Conservation (phyloP, 2,113 vertebrate species). For the Mellivora capensis region DNA sequence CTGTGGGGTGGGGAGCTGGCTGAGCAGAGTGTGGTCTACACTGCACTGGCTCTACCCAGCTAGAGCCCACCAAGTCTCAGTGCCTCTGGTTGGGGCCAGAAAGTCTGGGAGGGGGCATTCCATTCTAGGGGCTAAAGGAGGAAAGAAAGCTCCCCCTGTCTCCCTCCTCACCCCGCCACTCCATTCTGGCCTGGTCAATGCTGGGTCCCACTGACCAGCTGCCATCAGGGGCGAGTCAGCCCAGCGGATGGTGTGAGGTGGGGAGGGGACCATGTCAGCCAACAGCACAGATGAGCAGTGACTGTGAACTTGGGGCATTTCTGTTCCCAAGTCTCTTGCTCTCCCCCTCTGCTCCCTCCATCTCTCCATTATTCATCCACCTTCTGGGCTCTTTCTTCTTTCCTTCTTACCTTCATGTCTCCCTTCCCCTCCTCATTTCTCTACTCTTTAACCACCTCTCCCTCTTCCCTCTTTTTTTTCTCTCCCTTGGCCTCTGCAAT, state of each 20-base stretch:
- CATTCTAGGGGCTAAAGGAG: background rate
- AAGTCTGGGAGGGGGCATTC: background rate
- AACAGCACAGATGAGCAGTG: background rate
- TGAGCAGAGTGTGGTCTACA: background rate
- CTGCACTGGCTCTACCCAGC: fast-evolving
- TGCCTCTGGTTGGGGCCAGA: background rate
- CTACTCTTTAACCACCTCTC: background rate
- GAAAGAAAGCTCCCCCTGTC: background rate
- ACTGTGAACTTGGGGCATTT: background rate
- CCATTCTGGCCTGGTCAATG: background rate
- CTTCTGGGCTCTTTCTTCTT: background rate
- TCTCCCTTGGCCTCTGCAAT: background rate
- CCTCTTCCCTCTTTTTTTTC: background rate
- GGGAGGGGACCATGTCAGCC: background rate
- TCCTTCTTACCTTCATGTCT: background rate
- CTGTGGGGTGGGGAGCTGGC: background rate
- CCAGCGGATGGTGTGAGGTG: slow-evolving; percentile 46
- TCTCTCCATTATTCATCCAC: background rate
- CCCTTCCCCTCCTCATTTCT: background rate
- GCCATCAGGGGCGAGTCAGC: background rate
- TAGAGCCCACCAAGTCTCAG: background rate
- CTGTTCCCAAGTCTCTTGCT: background rate
- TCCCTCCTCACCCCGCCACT: fast-evolving
- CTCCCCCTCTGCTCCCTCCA: background rate
- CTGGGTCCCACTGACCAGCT: slow-evolving; percentile 46